Evolutionary conservation across 2,797 vertebrate genomes (phyloP), one percentile per base, ranked within the genome.

Genomic region (Cirrhinus molitorella): DNA sequence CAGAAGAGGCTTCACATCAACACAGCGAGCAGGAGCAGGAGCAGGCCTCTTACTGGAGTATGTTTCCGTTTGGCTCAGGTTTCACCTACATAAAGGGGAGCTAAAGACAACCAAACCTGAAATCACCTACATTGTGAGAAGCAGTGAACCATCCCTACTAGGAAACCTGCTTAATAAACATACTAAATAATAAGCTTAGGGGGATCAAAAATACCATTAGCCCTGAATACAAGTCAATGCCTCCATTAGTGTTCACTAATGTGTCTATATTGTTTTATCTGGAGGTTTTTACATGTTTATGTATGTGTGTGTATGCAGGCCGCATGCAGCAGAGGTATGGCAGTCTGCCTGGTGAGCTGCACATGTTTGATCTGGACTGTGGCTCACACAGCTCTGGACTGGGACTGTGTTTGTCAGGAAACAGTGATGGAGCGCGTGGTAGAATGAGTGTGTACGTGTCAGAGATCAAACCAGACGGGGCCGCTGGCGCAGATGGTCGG

Each of bases 311-410:
- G 63, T 71, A 11, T 25, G 34, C 37, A 88, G 98, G 94, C 92
- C 97, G 93, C 89, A 96, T 98, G 85, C 67, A 93, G 82, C 94
- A 97, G 88, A 95, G 96, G 77, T 99, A 98, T 83, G 96, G 97
- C 91, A 95, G 93, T 90, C 93, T 99, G 45, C 90, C 93, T 0
- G 97, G 97, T 4, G 96, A 96, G 81, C 94, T 98, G 14, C 95
- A 96, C 53, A 92, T 98, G 95, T 96, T 98, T 86, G 96, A 97
- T 87, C 92, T 99, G 91, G 95, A 98, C 91, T 97, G 97, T 93
- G 95, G 95, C 88, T 95, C 91, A 14, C 91, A 94, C 23, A 95
- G 95, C 86, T 94, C 93, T 4, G 96, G 97, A 86, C 94, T 99
- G 90, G 98, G 98, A 84, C 93, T 99, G 87, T 95, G 94, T 89